These are phyloP conservation scores for Brotula barbata DNA, from an alignment of 2,797 vertebrate genomes.

Conservation along the genomic window DNA sequence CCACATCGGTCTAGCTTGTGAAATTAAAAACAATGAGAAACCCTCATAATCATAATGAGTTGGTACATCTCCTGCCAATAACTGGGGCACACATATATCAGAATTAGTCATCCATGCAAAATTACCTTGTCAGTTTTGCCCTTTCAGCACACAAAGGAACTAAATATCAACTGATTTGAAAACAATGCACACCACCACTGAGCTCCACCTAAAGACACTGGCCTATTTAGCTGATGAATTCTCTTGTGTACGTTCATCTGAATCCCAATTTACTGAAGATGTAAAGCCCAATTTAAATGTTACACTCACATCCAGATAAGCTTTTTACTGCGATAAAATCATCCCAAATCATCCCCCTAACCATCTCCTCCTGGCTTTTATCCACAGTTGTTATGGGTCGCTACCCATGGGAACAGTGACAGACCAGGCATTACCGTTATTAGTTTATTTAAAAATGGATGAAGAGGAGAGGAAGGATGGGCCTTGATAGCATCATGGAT, in stretches of 20 bases:
- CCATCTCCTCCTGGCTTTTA: too few relatives aligned
- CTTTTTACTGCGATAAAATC: too few relatives aligned
- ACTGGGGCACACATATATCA: background rate
- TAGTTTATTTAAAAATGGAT: too few relatives aligned
- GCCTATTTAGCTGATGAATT: conserved; percentile 27
- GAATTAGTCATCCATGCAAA: background rate
- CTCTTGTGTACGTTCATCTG: background rate
- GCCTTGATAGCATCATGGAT: too few relatives aligned
- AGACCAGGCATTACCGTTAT: too few relatives aligned
- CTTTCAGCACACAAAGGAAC: background rate
- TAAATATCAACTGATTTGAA: conserved; percentile 3
- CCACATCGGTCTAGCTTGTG: background rate
- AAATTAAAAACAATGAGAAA: background rate
- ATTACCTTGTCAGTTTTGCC: background rate
- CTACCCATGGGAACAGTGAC: too few relatives aligned
- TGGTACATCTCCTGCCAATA: conserved; percentile 2
- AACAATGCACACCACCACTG: conserved; percentile 4
- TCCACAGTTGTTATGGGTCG: too few relatives aligned
- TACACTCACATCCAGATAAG: too few relatives aligned
- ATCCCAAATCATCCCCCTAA: too few relatives aligned
- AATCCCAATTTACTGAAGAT: conserved; percentile 4
- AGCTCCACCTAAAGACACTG: background rate
- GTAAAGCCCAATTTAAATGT: too few relatives aligned
- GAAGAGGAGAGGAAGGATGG: too few relatives aligned
- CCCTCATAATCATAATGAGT: background rate